A percentile compares a stretch with the other conserved stretches of the same genome.
phyloP scores from a whole-genome alignment of 2,113 vertebrate genomes.

The Corythaeola cristata region DNA sequence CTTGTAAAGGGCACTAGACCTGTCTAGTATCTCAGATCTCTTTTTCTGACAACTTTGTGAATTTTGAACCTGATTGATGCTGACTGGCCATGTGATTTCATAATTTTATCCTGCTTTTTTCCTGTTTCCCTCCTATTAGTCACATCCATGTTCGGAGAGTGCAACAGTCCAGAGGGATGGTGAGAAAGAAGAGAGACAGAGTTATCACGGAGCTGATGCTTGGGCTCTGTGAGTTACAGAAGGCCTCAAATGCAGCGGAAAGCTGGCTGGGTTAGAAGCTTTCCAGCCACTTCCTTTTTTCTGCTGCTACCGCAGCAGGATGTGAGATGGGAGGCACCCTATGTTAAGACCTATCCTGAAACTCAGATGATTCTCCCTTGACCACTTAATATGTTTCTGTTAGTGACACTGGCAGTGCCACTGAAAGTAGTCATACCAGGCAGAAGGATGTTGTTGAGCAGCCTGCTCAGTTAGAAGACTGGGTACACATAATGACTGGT shows the following conservation, averaged over 20 bases:
- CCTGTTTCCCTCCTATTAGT: neutral
- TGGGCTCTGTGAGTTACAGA: neutral
- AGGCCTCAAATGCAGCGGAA: neutral
- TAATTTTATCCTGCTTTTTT: neutral
- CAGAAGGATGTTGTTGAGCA: neutral
- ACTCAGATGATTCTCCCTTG: neutral
- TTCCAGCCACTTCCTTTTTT: conserved; percentile 14
- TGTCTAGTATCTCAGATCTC: neutral
- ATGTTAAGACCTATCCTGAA: neutral
- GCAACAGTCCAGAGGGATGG: neutral
- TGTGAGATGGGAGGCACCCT: neutral
- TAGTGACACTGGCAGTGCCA: neutral
- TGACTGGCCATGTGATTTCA: neutral
- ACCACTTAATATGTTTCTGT: neutral
- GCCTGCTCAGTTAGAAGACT: neutral
- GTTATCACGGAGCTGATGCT: neutral
- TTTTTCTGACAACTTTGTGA: neutral
- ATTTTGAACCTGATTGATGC: neutral
- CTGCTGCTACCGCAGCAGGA: neutral
- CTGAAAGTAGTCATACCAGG: neutral
- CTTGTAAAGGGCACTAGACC: neutral
- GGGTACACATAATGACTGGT: neutral
- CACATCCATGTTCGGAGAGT: neutral
- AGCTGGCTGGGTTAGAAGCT: neutral
- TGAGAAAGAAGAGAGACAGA: neutral